Evolutionary conservation across 1,140 invertebrate genomes (phyloP).

Genomic region (Heterodera schachtii): DNA sequence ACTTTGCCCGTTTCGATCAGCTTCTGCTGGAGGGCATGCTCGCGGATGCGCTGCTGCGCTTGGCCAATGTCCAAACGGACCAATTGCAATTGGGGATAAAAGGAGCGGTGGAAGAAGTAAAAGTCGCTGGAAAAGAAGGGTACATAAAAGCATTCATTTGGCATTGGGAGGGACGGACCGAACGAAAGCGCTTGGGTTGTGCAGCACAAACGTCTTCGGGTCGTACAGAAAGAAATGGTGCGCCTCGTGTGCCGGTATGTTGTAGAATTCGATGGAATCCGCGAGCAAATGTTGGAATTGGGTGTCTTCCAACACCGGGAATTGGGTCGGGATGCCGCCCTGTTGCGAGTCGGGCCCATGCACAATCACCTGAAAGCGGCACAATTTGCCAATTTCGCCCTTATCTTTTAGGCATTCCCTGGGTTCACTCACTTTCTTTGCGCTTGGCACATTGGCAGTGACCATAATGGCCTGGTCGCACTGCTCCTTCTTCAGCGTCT

Average conservation of each 20-base stretch:
- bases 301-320: constrained; percentile 97
- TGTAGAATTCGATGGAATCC: constrained; percentile 95
- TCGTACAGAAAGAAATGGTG: constrained; percentile 92
- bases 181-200: constrained; percentile 53
- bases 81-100: constrained; percentile 94
- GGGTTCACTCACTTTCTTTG: constrained; percentile 83
- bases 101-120: constrained; percentile 97
- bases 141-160: neutral
- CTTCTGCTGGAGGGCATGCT: constrained; percentile 86
- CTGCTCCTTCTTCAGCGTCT: constrained; percentile 96
- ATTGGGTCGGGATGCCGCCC: constrained; percentile 93
- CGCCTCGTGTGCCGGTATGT: constrained; percentile 85
- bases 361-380: constrained; percentile 73
- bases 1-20: constrained; percentile 95
- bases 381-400: neutral
- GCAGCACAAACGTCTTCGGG: constrained; percentile 88
- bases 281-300: constrained; percentile 92
- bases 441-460: constrained; percentile 96
- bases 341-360: constrained; percentile 85
- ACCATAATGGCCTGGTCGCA: constrained; percentile 93
- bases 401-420: too few relatives aligned
- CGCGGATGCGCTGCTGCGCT: constrained; percentile 81
- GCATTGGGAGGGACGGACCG: constrained; percentile 24
- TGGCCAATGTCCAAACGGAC: constrained; percentile 88
- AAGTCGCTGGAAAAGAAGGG: constrained; percentile 75